These are phyloP conservation scores for Psilopogon haemacephalus DNA, from an alignment of 2,113 vertebrate genomes.

Conservation along the genomic window DNA sequence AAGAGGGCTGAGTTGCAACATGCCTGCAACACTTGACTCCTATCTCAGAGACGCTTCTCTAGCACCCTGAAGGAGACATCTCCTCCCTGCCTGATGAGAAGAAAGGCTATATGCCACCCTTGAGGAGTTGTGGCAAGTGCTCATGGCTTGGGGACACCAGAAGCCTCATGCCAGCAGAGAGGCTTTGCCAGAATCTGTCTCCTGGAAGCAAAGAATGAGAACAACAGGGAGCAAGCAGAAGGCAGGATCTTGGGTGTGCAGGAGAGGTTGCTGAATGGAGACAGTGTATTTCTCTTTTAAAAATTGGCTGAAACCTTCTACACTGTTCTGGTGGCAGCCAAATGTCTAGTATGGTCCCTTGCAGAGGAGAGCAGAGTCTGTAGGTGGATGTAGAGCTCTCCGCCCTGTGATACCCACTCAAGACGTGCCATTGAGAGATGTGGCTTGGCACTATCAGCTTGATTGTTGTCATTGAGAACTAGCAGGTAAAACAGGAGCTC, in stretches of 20 bases:
- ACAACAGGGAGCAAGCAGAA: conserved; percentile 1
- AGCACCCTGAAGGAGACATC: conserved; percentile 2
- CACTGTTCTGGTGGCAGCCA: not conserved
- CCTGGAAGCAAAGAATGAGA: not conserved
- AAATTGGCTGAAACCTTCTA: not conserved
- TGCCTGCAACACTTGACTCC: not conserved
- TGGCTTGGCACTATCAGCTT: not conserved
- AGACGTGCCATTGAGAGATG: not conserved
- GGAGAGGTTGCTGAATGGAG: not conserved
- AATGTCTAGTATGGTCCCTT: not conserved
- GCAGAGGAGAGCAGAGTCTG: not conserved
- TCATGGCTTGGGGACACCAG: not conserved
- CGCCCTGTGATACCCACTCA: not conserved
- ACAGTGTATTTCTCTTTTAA: not conserved
- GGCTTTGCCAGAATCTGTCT: conserved; percentile 26
- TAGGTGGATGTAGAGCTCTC: not conserved
- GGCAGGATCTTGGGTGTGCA: not conserved
- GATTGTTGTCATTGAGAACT: not conserved
- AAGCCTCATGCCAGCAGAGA: not conserved
- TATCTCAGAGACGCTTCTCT: conserved; percentile 17
- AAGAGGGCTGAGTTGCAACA: conserved; percentile 24
- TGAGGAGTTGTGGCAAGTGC: not conserved
- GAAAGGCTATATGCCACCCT: not conserved
- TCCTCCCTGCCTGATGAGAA: conserved; percentile 13
- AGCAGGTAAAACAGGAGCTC: not conserved